A percentile compares a stretch with the other conserved stretches of the same genome.
phyloP scores from a whole-genome alignment of 2,888 invertebrate species.

The Phania funesta region DNA sequence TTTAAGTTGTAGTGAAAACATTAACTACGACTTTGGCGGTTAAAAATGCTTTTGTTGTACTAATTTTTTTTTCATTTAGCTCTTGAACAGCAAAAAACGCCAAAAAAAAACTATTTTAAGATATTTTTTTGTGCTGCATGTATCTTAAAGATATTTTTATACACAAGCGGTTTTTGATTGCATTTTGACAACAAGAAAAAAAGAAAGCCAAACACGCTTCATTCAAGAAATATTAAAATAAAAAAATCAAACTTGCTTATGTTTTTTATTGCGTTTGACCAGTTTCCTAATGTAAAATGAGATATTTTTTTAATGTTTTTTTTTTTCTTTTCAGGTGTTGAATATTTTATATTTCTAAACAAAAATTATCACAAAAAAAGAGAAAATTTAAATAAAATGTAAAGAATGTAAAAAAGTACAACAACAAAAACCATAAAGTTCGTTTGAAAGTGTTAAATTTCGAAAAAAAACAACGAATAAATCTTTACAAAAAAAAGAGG shows the following conservation, averaged over 20 bases:
- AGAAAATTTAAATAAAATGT: slow-evolving; percentile 9
- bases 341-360: slow-evolving; percentile 46
- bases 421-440: slow-evolving; percentile 3
- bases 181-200: slow-evolving; percentile 6
- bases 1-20: slow-evolving; percentile 45
- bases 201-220: slow-evolving; percentile 7
- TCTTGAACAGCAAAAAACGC: too few species aligned
- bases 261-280: not conserved
- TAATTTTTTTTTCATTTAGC: not conserved
- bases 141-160: slow-evolving; percentile 46
- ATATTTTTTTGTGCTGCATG: not conserved
- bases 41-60: slow-evolving; percentile 7
- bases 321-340: slow-evolving; percentile 49
- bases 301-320: slow-evolving; percentile 19
- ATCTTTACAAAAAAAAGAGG: slow-evolving; percentile 32
- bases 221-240: slow-evolving; percentile 30
- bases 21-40: slow-evolving; percentile 51
- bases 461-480: slow-evolving; percentile 39
- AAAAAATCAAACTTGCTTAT: slow-evolving; percentile 10
- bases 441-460: slow-evolving; percentile 42
- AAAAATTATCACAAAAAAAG: slow-evolving; percentile 12
- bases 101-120: slow-evolving; percentile 9
- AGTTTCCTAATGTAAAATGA: not conserved
- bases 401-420: slow-evolving; percentile 6
- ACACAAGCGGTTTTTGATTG: not conserved